Evolutionary conservation across 2,797 vertebrate species (phyloP).

Genomic region (Varecia variegata): DNA sequence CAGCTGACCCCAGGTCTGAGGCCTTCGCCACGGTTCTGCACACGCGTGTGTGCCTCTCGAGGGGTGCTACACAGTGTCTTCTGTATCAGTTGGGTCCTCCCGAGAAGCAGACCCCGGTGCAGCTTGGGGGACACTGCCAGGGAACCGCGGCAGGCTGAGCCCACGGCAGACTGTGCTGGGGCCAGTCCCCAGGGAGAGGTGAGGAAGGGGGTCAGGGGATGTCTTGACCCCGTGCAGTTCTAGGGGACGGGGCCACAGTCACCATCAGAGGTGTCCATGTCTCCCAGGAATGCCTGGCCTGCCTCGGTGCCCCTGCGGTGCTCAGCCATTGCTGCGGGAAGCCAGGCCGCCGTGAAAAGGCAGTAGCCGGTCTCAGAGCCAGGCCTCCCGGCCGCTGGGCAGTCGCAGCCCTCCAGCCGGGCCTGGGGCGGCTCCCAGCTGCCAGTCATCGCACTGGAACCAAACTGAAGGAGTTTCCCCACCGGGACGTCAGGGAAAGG

Average conservation of each 20-base stretch:
- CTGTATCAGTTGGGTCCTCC: background rate
- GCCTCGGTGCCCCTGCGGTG: background rate
- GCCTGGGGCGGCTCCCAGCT: no score
- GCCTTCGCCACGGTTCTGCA: background rate
- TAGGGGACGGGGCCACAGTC: background rate
- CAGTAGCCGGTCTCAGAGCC: background rate
- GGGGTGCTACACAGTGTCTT: background rate
- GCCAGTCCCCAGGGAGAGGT: background rate
- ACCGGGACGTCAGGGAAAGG: background rate
- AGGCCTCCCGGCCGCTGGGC: background rate
- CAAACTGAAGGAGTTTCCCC: background rate
- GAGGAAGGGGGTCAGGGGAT: background rate
- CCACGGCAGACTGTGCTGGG: background rate
- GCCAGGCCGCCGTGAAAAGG: background rate
- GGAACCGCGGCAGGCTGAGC: background rate
- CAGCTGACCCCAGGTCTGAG: no score
- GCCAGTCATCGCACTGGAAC: background rate
- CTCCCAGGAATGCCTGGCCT: background rate
- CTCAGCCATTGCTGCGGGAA: background rate
- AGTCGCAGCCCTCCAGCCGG: background rate
- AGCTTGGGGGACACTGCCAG: background rate
- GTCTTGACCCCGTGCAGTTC: background rate
- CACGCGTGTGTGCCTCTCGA: rapidly evolving
- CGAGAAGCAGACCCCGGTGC: background rate
- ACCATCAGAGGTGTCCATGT: background rate